A percentile compares a stretch with the other conserved stretches of the same genome.
phyloP scores from a whole-genome alignment of 2,888 invertebrate species.

The Apodemia mormo region DNA sequence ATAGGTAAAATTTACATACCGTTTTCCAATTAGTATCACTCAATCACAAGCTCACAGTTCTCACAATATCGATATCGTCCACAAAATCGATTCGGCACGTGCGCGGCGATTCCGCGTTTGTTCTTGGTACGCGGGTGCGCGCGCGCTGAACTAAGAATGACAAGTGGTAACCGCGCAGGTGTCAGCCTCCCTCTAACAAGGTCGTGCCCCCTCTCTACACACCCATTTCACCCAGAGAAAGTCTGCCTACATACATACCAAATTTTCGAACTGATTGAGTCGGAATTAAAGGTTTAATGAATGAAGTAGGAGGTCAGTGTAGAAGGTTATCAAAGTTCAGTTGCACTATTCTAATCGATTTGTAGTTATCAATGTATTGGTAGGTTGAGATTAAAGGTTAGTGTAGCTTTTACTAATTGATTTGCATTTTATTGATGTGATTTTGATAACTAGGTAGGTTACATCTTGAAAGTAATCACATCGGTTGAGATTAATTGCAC shows the following conservation, averaged over 20 bases:
- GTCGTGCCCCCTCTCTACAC: constrained; percentile 66
- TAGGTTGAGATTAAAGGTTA: neutral
- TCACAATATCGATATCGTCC: constrained; percentile 52
- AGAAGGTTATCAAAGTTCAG: constrained; percentile 42
- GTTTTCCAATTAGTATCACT: constrained; percentile 48
- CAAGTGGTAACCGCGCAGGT: constrained; percentile 76
- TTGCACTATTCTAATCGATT: constrained; percentile 17
- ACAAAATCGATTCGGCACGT: constrained; percentile 35
- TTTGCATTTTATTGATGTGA: neutral
- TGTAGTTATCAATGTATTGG: neutral
- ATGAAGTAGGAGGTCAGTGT: constrained; percentile 44
- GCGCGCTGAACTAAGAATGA: constrained; percentile 66
- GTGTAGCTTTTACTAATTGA: neutral
- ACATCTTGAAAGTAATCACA: no score
- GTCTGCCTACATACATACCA: constrained; percentile 81
- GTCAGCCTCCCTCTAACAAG: constrained; percentile 80
- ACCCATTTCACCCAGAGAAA: constrained; percentile 77
- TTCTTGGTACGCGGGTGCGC: constrained; percentile 48
- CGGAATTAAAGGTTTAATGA: constrained; percentile 51
- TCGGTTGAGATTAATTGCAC: no score
- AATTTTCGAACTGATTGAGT: constrained; percentile 77
- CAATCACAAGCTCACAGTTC: constrained; percentile 64
- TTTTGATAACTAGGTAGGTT: no score
- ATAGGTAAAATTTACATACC: constrained; percentile 47
- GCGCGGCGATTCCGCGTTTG: constrained; percentile 50